Percentiles rank a stretch among this genome's conserved stretches.
These are phyloP conservation scores for Gopherus flavomarginatus DNA, from an alignment of 2,113 vertebrate genomes.

Conservation along the genomic window DNA sequence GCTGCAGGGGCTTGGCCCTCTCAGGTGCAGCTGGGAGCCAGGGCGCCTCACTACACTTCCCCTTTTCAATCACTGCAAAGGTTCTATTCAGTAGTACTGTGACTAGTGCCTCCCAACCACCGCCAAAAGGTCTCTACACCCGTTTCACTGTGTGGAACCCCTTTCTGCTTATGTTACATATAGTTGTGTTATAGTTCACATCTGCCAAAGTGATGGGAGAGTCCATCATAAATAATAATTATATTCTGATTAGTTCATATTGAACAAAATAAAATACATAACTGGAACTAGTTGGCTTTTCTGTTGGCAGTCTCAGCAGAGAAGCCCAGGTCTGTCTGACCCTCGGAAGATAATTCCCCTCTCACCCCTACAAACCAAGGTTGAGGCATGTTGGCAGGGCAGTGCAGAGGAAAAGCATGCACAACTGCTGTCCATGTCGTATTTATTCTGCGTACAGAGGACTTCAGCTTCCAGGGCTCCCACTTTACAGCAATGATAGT, in stretches of 20 bases:
- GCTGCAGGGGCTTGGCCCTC: too few species aligned
- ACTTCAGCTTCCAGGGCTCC: background rate
- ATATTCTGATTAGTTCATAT: background rate
- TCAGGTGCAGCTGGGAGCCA: too few species aligned
- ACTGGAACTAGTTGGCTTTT: background rate
- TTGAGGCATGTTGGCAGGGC: background rate
- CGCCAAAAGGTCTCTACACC: too few species aligned
- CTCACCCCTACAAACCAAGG: background rate
- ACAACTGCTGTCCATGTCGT: background rate
- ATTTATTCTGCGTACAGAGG: rapidly evolving
- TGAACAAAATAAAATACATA: background rate
- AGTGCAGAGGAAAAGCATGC: background rate
- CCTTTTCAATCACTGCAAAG: background rate
- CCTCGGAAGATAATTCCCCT: background rate
- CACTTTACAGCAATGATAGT: background rate
- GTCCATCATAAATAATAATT: background rate
- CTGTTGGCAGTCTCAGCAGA: background rate
- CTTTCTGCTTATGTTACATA: background rate
- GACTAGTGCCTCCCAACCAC: background rate
- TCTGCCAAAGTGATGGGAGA: background rate
- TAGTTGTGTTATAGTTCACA: background rate
- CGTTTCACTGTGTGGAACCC: background rate
- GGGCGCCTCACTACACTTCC: too few species aligned
- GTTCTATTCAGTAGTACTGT: background rate
- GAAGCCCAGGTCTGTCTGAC: background rate